These are phyloP conservation scores for Schizotus pectinicornis DNA, from an alignment of 2,888 invertebrate species.

Conservation along the genomic window DNA sequence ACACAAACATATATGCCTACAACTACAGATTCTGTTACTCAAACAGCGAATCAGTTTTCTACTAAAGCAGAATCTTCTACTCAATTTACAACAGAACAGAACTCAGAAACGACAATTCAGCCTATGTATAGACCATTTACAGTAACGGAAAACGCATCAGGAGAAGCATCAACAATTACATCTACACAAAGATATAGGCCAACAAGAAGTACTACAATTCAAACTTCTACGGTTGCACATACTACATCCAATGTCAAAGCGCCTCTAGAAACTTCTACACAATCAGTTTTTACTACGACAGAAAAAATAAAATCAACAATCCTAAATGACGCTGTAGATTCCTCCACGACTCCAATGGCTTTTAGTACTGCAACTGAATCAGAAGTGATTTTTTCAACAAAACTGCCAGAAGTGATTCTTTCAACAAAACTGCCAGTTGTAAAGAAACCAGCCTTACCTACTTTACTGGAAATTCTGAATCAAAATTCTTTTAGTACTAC, in stretches of 20 bases:
- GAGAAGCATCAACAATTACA: too few species aligned
- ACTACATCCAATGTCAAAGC: too few species aligned
- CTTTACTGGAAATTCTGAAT: too few species aligned
- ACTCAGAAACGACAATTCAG: neutral
- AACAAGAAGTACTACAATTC: neutral
- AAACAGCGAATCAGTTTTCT: neutral
- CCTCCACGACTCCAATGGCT: too few species aligned
- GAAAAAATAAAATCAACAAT: neutral
- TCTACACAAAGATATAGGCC: too few species aligned
- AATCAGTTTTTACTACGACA: neutral
- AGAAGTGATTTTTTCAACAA: neutral
- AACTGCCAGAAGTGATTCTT: conserved; percentile 1
- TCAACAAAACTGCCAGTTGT: conserved; percentile 1
- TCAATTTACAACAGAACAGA: conserved; percentile 3
- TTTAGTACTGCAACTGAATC: too few species aligned
- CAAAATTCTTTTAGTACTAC: neutral
- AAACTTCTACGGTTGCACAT: neutral
- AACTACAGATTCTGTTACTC: neutral
- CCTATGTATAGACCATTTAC: neutral
- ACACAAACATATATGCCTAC: too few species aligned
- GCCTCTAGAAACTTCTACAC: too few species aligned
- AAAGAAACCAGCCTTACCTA: too few species aligned
- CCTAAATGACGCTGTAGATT: too few species aligned
- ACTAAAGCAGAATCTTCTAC: conserved; percentile 8
- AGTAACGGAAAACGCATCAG: neutral